phyloP scores from a whole-genome alignment of 2,797 vertebrate species.

The Sphaeramia orbicularis region DNA sequence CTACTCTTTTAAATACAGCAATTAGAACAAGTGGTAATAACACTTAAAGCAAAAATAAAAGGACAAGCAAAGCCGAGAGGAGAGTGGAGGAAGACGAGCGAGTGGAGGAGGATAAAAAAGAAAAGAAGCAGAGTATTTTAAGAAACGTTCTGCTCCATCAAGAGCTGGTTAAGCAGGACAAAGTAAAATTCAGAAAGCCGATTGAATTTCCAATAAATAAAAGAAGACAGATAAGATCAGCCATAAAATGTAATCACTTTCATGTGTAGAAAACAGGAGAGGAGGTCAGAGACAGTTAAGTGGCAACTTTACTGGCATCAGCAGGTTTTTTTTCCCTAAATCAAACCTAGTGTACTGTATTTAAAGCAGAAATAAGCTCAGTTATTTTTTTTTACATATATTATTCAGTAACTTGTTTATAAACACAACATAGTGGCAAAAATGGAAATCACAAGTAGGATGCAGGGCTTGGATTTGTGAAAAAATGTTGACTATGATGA shows the following conservation, averaged over 20 bases:
- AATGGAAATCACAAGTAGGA: not conserved
- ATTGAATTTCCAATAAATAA: constrained; percentile 47
- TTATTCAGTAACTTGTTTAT: constrained; percentile 1
- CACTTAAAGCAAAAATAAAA: constrained; percentile 9
- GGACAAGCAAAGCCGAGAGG: constrained; percentile 40
- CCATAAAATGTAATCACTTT: constrained; percentile 36
- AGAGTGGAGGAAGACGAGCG: constrained; percentile 22
- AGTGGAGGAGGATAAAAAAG: constrained; percentile 11
- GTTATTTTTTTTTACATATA: not conserved
- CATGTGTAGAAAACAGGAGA: constrained; percentile 26
- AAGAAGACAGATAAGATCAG: constrained; percentile 42
- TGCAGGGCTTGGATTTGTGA: not conserved
- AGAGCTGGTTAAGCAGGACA: constrained; percentile 49
- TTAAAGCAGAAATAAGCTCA: not conserved
- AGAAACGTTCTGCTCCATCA: constrained; percentile 52
- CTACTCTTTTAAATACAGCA: constrained; percentile 29
- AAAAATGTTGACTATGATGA: not conserved
- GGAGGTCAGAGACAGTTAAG: not conserved
- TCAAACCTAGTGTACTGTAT: constrained; percentile 7
- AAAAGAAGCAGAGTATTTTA: constrained; percentile 50
- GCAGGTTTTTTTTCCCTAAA: constrained; percentile 14
- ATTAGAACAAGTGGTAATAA: constrained; percentile 21
- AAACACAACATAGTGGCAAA: not conserved
- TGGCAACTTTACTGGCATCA: constrained; percentile 17
- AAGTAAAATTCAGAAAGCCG: constrained; percentile 46